phyloP scores from a whole-genome alignment of 2,888 invertebrate genomes.

The Synergus japonicus region DNA sequence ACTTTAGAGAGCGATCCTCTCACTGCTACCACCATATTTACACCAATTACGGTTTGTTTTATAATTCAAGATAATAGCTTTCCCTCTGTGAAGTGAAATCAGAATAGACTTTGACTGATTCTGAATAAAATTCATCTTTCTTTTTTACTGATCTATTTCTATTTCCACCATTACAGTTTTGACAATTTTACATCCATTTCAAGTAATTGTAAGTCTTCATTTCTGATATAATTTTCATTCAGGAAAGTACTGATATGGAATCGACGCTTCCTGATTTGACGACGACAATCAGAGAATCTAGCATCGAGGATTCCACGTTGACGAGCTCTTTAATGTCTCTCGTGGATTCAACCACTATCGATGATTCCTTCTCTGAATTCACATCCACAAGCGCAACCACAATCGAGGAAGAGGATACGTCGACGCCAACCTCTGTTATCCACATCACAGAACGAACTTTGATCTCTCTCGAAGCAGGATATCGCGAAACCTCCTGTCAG shows the following conservation, averaged over 20 bases:
- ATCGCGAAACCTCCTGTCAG: constrained; percentile 26
- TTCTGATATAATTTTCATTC: constrained; percentile 16
- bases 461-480: constrained; percentile 47
- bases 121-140: neutral
- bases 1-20: constrained; percentile 54
- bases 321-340: constrained; percentile 51
- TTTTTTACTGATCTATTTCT: neutral
- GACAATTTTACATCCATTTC: neutral
- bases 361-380: constrained; percentile 57
- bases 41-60: constrained; percentile 40
- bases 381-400: constrained; percentile 52
- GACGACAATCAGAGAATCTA: constrained; percentile 45
- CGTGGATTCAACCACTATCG: constrained; percentile 58
- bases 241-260: constrained; percentile 37
- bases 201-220: neutral
- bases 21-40: constrained; percentile 54
- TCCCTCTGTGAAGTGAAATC: too few species aligned
- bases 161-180: neutral
- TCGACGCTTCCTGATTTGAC: constrained; percentile 47
- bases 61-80: neutral
- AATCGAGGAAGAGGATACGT: constrained; percentile 51
- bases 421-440: constrained; percentile 42
- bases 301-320: constrained; percentile 50
- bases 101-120: neutral
- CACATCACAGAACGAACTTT: constrained; percentile 49